Percentiles rank a stretch among this genome's conserved stretches.
Evolutionary conservation across 53 echinoderm and acorn worm species (phyloP).

Genomic region (Holothuria scabra): DNA sequence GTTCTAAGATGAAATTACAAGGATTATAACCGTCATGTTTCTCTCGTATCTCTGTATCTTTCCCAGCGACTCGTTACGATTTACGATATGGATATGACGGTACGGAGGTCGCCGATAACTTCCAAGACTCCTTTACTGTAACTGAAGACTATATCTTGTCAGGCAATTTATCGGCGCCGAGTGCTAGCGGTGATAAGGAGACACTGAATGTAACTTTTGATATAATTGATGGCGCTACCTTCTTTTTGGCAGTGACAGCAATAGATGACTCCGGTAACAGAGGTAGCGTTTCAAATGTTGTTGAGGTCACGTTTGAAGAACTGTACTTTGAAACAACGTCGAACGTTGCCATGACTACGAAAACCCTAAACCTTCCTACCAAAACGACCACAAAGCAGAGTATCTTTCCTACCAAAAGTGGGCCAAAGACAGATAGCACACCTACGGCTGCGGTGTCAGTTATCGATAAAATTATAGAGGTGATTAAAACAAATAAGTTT

Average conservation of each 20-base stretch:
- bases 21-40: neutral
- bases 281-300: neutral
- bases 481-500: no score
- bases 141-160: neutral
- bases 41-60: neutral
- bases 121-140: neutral
- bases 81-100: neutral
- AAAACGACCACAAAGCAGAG: neutral
- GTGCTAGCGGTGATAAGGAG: neutral
- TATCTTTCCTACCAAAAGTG: neutral
- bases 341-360: neutral
- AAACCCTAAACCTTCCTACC: neutral
- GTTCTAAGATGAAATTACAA: no score
- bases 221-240: neutral
- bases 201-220: neutral
- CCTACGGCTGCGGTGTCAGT: neutral
- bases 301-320: neutral
- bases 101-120: neutral
- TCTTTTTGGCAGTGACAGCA: neutral
- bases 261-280: neutral
- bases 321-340: neutral
- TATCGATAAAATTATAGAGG: no score
- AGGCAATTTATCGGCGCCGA: neutral
- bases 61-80: slow-evolving; percentile 1
- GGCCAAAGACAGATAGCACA: neutral